Conservation (phyloP, 2,888 invertebrate genomes). For the Dyspetes luteomarginatus region DNA sequence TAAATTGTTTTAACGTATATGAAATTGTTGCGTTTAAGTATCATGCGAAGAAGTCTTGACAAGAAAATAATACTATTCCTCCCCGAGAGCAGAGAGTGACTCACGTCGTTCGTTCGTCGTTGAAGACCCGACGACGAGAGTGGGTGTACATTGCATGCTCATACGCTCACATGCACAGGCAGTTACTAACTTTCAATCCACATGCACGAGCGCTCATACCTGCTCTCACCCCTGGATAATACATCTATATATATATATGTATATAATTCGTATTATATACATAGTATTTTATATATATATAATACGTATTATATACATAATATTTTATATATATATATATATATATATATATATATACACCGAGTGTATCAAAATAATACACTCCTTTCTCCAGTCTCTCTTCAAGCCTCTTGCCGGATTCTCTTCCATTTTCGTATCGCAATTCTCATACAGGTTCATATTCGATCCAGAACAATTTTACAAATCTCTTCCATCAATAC, state of each 20-base stretch:
- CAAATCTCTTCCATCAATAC: not conserved
- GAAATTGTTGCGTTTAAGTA: too few relatives aligned
- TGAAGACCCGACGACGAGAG: slow-evolving; percentile 60
- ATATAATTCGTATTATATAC: not conserved
- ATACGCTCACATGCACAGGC: slow-evolving; percentile 49
- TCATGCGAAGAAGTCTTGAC: not conserved
- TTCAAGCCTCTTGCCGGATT: slow-evolving; percentile 33
- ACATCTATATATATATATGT: slow-evolving; percentile 11
- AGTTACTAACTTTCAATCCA: slow-evolving; percentile 63
- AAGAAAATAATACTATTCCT: slow-evolving; percentile 5
- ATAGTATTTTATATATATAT: not conserved
- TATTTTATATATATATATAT: slow-evolving; percentile 10
- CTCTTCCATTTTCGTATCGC: slow-evolving; percentile 21
- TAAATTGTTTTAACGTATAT: too few relatives aligned
- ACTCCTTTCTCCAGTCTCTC: slow-evolving; percentile 57
- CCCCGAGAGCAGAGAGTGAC: slow-evolving; percentile 51
- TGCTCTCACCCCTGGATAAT: slow-evolving; percentile 46
- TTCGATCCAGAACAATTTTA: not conserved
- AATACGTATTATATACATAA: not conserved
- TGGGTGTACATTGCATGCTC: slow-evolving; percentile 54
- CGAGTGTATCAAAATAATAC: slow-evolving; percentile 60
- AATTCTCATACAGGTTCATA: slow-evolving; percentile 51
- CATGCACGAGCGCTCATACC: slow-evolving; percentile 59
- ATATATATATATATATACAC: slow-evolving; percentile 24
- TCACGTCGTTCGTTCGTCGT: slow-evolving; percentile 55